Conservation (phyloP, 2,797 vertebrate genomes). For the Microctenopoma stevenorrisi region DNA sequence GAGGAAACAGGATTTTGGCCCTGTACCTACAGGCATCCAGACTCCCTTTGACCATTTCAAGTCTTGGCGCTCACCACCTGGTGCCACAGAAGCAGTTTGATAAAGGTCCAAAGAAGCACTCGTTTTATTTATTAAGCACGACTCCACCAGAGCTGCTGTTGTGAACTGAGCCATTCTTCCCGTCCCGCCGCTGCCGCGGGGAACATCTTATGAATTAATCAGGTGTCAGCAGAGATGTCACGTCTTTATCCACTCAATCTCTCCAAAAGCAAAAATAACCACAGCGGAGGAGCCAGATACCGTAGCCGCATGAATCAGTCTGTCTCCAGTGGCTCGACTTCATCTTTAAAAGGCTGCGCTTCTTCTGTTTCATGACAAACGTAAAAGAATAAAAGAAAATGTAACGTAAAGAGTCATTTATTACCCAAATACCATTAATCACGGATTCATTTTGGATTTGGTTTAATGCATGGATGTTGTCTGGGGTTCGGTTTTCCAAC, state of each 20-base stretch:
- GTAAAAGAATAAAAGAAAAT: slow-evolving; percentile 3
- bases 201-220: slow-evolving; percentile 76
- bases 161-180: slow-evolving; percentile 54
- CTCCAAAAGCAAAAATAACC: slow-evolving; percentile 44
- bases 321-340: slow-evolving; percentile 34
- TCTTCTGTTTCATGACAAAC: no score
- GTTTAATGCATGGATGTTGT: no score
- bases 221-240: slow-evolving; percentile 73
- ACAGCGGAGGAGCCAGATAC: slow-evolving; percentile 30
- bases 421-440: neutral
- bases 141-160: slow-evolving; percentile 41
- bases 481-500: no score
- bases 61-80: slow-evolving; percentile 25
- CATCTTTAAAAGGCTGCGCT: slow-evolving; percentile 32
- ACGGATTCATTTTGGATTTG: no score
- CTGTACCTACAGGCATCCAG: slow-evolving; percentile 39
- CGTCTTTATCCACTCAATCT: slow-evolving; percentile 74
- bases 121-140: slow-evolving; percentile 32
- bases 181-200: slow-evolving; percentile 54
- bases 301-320: slow-evolving; percentile 39
- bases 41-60: slow-evolving; percentile 35
- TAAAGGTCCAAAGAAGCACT: slow-evolving; percentile 1
- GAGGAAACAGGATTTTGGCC: slow-evolving; percentile 20
- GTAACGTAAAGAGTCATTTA: neutral
- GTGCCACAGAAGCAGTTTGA: slow-evolving; percentile 17